Percentiles rank a stretch among this genome's conserved stretches.
Conservation (phyloP, 2,113 vertebrate species). For the Stercorarius parasiticus region DNA sequence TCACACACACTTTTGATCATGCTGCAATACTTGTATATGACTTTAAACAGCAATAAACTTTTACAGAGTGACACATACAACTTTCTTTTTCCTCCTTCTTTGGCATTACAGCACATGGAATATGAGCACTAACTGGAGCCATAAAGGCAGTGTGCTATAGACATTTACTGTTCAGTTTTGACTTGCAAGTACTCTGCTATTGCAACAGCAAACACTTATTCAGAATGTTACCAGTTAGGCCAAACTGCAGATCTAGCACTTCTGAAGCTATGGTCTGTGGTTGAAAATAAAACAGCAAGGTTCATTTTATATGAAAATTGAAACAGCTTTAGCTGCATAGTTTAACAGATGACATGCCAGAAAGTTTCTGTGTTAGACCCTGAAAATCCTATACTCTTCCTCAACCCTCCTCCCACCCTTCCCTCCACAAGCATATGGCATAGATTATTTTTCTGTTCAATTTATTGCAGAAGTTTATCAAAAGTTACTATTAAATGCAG, state of each 20-base stretch:
- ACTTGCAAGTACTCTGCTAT: background rate
- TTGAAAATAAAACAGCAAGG: background rate
- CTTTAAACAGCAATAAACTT: background rate
- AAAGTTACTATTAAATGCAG: background rate
- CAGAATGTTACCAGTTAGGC: background rate
- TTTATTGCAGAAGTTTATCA: background rate
- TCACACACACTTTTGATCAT: background rate
- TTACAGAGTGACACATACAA: background rate
- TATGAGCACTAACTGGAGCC: background rate
- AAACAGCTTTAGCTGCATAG: background rate
- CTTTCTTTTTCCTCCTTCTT: background rate
- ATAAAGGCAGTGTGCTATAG: slow-evolving; percentile 4
- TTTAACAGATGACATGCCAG: slow-evolving; percentile 7
- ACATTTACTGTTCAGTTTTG: slow-evolving; percentile 5
- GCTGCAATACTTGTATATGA: background rate
- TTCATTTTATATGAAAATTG: background rate
- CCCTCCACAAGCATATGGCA: background rate
- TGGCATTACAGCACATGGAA: background rate
- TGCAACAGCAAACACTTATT: background rate
- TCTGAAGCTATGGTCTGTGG: background rate
- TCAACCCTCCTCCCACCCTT: background rate
- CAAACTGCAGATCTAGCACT: background rate
- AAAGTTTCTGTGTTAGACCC: background rate
- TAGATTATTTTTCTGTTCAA: background rate
- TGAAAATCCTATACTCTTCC: background rate